Conservation (phyloP, 2,113 vertebrate genomes). For the Lipophrys pholis region DNA sequence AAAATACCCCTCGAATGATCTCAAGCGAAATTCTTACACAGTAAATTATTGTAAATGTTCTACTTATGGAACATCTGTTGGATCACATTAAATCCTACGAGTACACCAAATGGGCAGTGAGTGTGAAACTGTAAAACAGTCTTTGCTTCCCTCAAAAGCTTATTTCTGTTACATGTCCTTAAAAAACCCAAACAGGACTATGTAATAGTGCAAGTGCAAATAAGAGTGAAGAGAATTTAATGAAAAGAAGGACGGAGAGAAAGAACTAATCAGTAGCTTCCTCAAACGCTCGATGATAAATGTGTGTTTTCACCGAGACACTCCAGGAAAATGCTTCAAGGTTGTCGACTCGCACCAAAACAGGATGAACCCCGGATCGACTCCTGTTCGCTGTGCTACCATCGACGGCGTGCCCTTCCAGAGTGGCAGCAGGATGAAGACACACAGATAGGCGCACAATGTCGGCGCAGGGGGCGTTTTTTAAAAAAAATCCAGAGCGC, state of each 20-base stretch:
- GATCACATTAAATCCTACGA: no score
- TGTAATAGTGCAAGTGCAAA: not conserved
- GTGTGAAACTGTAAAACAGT: no score
- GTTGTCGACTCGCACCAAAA: constrained; percentile 78
- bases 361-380: constrained; percentile 79
- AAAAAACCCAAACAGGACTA: not conserved
- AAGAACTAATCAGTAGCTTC: constrained; percentile 63
- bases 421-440: constrained; percentile 76
- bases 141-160: no score
- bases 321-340: constrained; percentile 81
- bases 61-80: no score
- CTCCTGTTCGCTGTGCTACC: constrained; percentile 73
- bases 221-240: not conserved
- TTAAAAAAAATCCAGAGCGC: not conserved
- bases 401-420: constrained; percentile 61
- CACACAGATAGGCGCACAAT: constrained; percentile 43
- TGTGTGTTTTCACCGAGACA: constrained; percentile 72
- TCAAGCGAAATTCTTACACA: no score
- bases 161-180: not conserved
- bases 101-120: no score
- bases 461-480: constrained; percentile 27
- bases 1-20: no score
- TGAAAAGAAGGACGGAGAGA: constrained; percentile 31
- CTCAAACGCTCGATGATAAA: constrained; percentile 65
- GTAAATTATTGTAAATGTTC: no score